Evolutionary conservation across 2,113 vertebrate species (phyloP).

Genomic region (Vulpes vulpes): DNA sequence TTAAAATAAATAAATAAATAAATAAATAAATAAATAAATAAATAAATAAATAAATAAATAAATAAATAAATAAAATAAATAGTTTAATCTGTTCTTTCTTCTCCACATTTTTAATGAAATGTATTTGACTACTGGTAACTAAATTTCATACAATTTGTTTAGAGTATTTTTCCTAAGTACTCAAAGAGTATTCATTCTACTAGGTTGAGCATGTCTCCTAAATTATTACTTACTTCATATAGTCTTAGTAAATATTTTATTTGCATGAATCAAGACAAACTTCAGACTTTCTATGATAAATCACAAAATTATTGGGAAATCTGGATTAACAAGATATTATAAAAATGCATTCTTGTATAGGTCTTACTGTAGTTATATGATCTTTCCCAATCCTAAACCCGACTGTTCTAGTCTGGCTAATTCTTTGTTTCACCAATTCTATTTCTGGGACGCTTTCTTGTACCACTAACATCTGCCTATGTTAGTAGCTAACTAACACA

Average conservation of each 20-base stretch:
- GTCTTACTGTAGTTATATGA: not conserved
- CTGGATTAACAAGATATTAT: not conserved
- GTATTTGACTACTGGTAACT: not conserved
- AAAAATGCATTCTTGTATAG: conserved; percentile 9
- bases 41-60: too few relatives aligned
- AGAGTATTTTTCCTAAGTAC: conserved; percentile 35
- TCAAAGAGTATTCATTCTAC: conserved; percentile 44
- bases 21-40: too few relatives aligned
- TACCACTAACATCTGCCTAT: not conserved
- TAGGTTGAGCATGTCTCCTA: not conserved
- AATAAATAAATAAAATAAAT: too few relatives aligned
- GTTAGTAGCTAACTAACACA: too few relatives aligned
- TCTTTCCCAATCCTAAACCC: not conserved
- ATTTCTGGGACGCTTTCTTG: conserved; percentile 6
- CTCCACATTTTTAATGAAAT: not conserved
- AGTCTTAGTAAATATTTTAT: conserved; percentile 45
- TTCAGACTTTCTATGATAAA: conserved; percentile 30
- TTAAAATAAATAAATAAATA: too few relatives aligned
- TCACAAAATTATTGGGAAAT: conserved; percentile 46
- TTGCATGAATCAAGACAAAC: conserved; percentile 25
- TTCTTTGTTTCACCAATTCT: conserved; percentile 7
- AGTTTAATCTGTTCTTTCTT: not conserved
- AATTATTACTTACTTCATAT: conserved; percentile 2
- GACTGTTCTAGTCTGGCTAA: not conserved
- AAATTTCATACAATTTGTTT: not conserved